Base-by-base conservation (phyloP, 53 echinoderm and acorn worm species). In the Astropecten irregularis region DNA sequence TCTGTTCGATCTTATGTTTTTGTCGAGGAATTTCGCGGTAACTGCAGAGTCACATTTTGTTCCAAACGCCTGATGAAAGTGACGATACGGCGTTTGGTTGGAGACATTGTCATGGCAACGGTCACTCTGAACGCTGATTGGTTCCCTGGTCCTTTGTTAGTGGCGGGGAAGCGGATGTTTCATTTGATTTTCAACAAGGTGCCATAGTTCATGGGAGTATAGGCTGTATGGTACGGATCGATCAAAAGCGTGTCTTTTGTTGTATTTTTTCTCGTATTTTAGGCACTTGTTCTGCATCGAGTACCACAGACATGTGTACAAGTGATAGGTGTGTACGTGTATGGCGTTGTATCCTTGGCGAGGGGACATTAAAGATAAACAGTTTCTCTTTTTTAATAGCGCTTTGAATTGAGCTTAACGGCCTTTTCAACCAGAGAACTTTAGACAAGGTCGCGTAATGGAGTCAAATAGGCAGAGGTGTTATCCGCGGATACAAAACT, bases 361-460 rank as follows among this genome's bases (percentile, higher is more conserved):
- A n/a, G 3, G 23, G 25, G 51, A 2, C 49, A 49, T 49, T n/a
- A 49, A 70, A 49, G 53, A 66, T 39, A 66, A 49, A 49, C 49
- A 70, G 15, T 70, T 70, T 27, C 50, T 66, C 35, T 73, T 69
- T 29, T 74, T 74, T 74, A 57, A 56, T 40, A 26, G 39, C 56
- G 56, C 54, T 32, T 57, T 57, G 22, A 74, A 74, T 74, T 74
- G 74, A 74, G 74, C 56, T 39, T 73, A 73, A 73, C 73, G n/a
- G 58, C 74, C n/a, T n/a, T n/a, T n/a, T n/a, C 25, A 15, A 18
- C 31, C 74, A 74, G 39, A 42, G 18, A 74, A 25, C 23, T 36
- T 7, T 73, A 53, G 14, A 74, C 74, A 74, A 74, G 74, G 74
- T 14, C 74, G 39, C 39, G 27, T 57, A n/a, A 36, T 40, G 18